Percentiles rank a stretch among this genome's conserved stretches.
Evolutionary conservation across 2,888 invertebrate genomes (phyloP).

Genomic region (Nomada fabriciana): DNA sequence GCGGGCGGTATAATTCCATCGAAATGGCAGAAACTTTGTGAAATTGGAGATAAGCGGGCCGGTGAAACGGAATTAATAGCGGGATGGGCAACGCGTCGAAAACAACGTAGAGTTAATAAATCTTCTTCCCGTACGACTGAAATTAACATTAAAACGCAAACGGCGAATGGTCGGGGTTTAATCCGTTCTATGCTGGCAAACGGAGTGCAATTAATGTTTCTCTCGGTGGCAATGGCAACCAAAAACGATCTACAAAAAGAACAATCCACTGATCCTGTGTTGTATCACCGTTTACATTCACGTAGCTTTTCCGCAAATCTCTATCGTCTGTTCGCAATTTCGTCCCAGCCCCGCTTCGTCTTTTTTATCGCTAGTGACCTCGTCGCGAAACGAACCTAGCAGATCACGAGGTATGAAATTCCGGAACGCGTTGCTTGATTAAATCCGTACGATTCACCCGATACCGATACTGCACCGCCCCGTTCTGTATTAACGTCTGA

Average conservation of each 20-base stretch:
- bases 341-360: background rate
- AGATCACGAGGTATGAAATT: conserved; percentile 38
- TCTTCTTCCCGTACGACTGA: conserved; percentile 53
- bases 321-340: conserved; percentile 3
- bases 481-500: conserved; percentile 10
- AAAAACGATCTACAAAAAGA: conserved; percentile 42
- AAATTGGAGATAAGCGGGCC: background rate
- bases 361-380: conserved; percentile 20
- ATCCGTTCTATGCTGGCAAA: conserved; percentile 42
- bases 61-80: conserved; percentile 37
- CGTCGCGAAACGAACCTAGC: conserved; percentile 24
- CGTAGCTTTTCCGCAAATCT: background rate
- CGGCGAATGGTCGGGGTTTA: conserved; percentile 38
- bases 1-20: conserved; percentile 37
- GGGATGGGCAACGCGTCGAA: conserved; percentile 31
- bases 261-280: background rate
- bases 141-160: conserved; percentile 56
- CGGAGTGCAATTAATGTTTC: conserved; percentile 50
- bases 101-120: conserved; percentile 44
- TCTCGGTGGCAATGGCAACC: conserved; percentile 35
- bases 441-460: background rate
- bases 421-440: conserved; percentile 6
- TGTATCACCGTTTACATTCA: background rate
- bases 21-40: conserved; percentile 30
- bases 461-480: background rate